Conservation (phyloP, 2,797 vertebrate species). For the Orientallactaga sibirica region DNA sequence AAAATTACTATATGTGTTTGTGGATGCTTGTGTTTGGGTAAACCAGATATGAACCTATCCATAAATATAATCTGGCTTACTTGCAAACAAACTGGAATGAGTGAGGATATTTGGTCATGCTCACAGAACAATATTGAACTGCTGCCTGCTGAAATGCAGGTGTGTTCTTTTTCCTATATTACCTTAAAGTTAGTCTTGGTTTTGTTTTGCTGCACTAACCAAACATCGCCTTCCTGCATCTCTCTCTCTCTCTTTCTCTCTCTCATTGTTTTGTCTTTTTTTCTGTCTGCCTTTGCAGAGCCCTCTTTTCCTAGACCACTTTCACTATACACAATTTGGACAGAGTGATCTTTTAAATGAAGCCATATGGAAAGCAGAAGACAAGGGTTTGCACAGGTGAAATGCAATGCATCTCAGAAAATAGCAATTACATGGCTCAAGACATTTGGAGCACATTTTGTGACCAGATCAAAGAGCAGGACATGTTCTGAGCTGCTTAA, state of each 20-base stretch:
- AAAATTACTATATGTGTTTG: background rate
- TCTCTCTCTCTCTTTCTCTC: no score
- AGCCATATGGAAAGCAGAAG: background rate
- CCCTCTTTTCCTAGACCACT: background rate
- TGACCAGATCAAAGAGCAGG: slow-evolving; percentile 17
- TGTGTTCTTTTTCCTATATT: background rate
- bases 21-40: background rate
- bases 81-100: slow-evolving; percentile 51
- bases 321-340: background rate
- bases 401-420: slow-evolving; percentile 21
- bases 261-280: background rate
- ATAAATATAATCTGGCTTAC: slow-evolving; percentile 11
- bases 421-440: background rate
- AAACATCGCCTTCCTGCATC: background rate
- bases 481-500: slow-evolving; percentile 36
- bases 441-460: slow-evolving; percentile 3
- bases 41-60: slow-evolving; percentile 34
- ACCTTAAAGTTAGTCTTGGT: slow-evolving; percentile 44
- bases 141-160: slow-evolving; percentile 48
- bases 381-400: background rate
- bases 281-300: background rate
- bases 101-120: slow-evolving; percentile 31
- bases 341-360: background rate
- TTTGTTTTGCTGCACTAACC: slow-evolving; percentile 36
- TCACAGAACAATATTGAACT: slow-evolving; percentile 34